Base-by-base conservation (phyloP, 2,797 vertebrate species). In the Sarcoramphus papa region DNA sequence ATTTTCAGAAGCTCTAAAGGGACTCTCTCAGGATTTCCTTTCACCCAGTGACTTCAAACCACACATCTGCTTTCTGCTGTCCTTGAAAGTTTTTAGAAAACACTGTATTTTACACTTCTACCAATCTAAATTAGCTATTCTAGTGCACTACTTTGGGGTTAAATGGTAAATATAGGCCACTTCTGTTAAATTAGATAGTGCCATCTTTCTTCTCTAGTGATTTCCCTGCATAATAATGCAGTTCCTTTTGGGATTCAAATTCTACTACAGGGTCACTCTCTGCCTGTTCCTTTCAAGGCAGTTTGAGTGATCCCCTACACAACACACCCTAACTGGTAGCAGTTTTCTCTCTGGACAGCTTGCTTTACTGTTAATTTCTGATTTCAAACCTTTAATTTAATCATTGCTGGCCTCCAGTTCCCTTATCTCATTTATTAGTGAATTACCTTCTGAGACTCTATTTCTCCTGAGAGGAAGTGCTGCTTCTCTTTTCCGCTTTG, bases 361-460 rank as follows among this genome's bases (percentile, higher is more conserved):
- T 88, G 11, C 24, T 88, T 88, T 85, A 72, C 72, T 85, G 70
- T 88, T 93, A 88, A 88, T 91, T 91, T 91, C 85, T 91, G 72
- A 59, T 78, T 93, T 85, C 60, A 91, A 82, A 88, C 73, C 68
- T 79, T 95, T 95, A 92, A 91, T 93, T 93, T 84, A 93, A 85
- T 93, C 72, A 92, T 27, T 24, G 14, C 18, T 83, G 57, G 43
- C 62, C 85, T 83, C 89, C 57, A 62, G 53, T 67, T 95, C 94
- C 85, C 89, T 90, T 83, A 86, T 83, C 89, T 95, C 81, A 93
- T 92, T 89, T 92, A 79, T 75, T 72, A 83, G 53, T 0, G 6
- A 86, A 75, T 75, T 83, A 86, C 10, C 41, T 62, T 89, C 57
- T 57, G 82, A 95, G 63, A 57, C 14, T 75, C 22, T 10, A 18